Evolutionary conservation across 2,888 invertebrate genomes (phyloP).

Genomic region (Erebia epiphron): DNA sequence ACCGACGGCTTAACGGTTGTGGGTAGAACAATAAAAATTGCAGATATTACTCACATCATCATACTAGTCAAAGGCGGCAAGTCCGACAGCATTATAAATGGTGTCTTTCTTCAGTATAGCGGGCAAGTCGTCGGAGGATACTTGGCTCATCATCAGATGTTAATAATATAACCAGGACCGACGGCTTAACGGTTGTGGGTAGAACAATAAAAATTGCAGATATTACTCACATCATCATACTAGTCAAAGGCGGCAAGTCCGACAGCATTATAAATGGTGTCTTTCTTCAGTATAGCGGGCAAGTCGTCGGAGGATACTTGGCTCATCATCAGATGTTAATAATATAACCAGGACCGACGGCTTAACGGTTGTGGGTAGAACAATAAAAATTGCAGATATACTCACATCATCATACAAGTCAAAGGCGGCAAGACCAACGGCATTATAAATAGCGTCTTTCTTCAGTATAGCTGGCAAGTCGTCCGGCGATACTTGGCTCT

Average conservation of each 20-base stretch:
- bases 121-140: too few species aligned
- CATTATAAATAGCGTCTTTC: slow-evolving; percentile 97
- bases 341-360: too few species aligned
- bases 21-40: too few species aligned
- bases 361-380: too few species aligned
- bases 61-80: too few species aligned
- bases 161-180: too few species aligned
- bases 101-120: too few species aligned
- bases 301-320: slow-evolving; percentile 89
- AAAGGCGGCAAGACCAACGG: slow-evolving; percentile 93
- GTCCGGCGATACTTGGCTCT: slow-evolving; percentile 86
- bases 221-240: slow-evolving; percentile 90
- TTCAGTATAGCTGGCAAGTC: slow-evolving; percentile 91
- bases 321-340: slow-evolving; percentile 47
- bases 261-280: slow-evolving; percentile 96
- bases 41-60: not conserved
- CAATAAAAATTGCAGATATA: slow-evolving; percentile 27
- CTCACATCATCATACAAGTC: slow-evolving; percentile 94
- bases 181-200: too few species aligned
- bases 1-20: too few species aligned
- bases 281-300: slow-evolving; percentile 91
- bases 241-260: slow-evolving; percentile 94
- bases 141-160: too few species aligned
- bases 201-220: too few species aligned
- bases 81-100: too few species aligned